These are phyloP conservation scores for Ataeniobius toweri DNA, from an alignment of 2,797 vertebrate species.

Conservation along the genomic window DNA sequence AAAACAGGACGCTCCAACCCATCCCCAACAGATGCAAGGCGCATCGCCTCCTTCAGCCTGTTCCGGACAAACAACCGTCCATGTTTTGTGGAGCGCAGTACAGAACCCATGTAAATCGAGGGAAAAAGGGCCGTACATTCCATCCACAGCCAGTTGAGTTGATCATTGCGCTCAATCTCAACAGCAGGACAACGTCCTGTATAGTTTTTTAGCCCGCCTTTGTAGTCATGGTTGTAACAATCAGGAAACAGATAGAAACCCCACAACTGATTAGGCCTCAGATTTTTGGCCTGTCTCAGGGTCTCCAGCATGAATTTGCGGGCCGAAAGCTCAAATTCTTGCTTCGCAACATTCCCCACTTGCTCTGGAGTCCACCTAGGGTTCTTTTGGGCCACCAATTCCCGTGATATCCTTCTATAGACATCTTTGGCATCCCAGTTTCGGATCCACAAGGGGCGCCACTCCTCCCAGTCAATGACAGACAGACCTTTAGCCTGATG, in stretches of 20 bases:
- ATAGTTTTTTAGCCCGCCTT: constrained; percentile 85
- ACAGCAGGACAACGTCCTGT: constrained; percentile 89
- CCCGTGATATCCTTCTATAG: constrained; percentile 85
- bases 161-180: constrained; percentile 88
- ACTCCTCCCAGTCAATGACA: constrained; percentile 98
- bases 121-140: constrained; percentile 93
- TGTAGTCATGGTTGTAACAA: constrained; percentile 97
- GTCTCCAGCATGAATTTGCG: constrained; percentile 90
- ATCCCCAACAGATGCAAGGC: constrained; percentile 87
- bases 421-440: constrained; percentile 94
- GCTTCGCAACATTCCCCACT: constrained; percentile 85
- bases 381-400: constrained; percentile 80
- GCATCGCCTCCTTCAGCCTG: constrained; percentile 91
- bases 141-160: constrained; percentile 93
- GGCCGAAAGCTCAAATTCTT: constrained; percentile 90
- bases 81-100: constrained; percentile 79
- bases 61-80: constrained; percentile 92
- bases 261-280: constrained; percentile 91
- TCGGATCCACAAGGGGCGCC: constrained; percentile 95
- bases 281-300: constrained; percentile 84
- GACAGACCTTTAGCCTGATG: constrained; percentile 85
- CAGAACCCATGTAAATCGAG: constrained; percentile 88
- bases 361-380: constrained; percentile 76
- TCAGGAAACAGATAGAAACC: constrained; percentile 98
- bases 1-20: constrained; percentile 89